Conservation (phyloP, 2,113 vertebrate species). For the Pangasianodon hypophthalmus region DNA sequence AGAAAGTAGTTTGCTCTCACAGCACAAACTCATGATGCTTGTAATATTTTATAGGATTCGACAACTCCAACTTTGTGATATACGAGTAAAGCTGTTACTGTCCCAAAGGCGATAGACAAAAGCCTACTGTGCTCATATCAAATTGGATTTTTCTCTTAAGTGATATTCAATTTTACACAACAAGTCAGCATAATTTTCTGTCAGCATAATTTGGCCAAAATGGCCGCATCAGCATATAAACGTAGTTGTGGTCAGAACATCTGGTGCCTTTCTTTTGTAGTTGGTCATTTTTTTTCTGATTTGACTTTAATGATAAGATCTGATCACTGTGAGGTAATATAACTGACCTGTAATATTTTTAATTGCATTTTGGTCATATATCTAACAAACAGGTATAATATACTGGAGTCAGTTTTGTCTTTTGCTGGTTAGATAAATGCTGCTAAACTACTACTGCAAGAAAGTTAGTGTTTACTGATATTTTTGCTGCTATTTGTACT, state of each 20-base stretch:
- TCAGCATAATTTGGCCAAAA: conserved; percentile 3
- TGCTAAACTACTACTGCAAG: background rate
- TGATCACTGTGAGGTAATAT: background rate
- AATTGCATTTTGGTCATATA: background rate
- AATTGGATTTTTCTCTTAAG: background rate
- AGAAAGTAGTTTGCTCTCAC: conserved; percentile 10
- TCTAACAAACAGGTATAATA: background rate
- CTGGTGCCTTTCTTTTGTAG: background rate
- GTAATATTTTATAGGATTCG: background rate
- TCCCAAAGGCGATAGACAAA: background rate
- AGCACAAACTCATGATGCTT: background rate
- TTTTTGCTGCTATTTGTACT: background rate
- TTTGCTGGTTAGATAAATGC: background rate
- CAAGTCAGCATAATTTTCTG: conserved; percentile 5
- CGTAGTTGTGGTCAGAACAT: background rate
- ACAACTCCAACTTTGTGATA: conserved; percentile 2
- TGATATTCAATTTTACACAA: background rate
- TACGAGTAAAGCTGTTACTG: background rate
- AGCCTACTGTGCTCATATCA: background rate
- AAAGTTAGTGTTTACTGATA: background rate
- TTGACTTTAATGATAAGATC: background rate
- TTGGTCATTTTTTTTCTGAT: background rate
- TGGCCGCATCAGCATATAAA: background rate
- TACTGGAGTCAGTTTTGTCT: background rate
- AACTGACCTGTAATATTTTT: background rate